A percentile compares a stretch with the other conserved stretches of the same genome.
Conservation (phyloP, 23 tunicate species). For the Styela clava region DNA sequence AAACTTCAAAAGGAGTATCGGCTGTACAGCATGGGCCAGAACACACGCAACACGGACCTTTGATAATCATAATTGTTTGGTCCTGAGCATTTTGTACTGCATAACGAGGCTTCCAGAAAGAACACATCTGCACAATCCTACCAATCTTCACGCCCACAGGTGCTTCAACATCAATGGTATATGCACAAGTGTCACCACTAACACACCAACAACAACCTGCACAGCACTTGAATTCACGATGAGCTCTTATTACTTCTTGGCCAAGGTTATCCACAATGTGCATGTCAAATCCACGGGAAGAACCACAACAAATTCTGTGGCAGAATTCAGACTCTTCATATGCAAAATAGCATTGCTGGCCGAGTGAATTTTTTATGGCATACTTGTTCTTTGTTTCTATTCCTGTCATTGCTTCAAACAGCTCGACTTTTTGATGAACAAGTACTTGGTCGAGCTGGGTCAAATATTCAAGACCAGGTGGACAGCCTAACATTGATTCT, state of each 20-base stretch:
- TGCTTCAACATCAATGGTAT: constrained; percentile 50
- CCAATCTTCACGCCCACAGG: constrained; percentile 69
- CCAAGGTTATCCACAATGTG: constrained; percentile 72
- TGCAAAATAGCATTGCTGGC: constrained; percentile 51
- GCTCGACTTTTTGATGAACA: constrained; percentile 80
- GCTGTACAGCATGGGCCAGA: constrained; percentile 85
- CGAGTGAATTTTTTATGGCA: constrained; percentile 17
- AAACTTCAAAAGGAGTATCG: constrained; percentile 85
- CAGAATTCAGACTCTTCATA: constrained; percentile 76
- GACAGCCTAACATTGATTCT: constrained; percentile 46
- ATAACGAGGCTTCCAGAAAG: constrained; percentile 77
- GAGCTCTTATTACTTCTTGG: constrained; percentile 71
- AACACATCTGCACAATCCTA: constrained; percentile 63
- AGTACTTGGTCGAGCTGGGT: constrained; percentile 78
- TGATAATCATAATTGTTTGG: constrained; percentile 51
- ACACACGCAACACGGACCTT: constrained; percentile 95
- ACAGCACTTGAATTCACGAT: constrained; percentile 74
- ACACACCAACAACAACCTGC: constrained; percentile 92
- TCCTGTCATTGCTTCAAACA: constrained; percentile 28
- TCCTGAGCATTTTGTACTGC: constrained; percentile 47
- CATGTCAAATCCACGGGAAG: constrained; percentile 58
- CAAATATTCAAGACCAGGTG: constrained; percentile 89
- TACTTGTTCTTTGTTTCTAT: constrained; percentile 34
- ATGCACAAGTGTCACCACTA: constrained; percentile 68
- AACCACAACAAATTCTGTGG: constrained; percentile 64